A percentile compares a stretch with the other conserved stretches of the same genome.
Conservation (phyloP, 2,888 invertebrate species). For the Morinoia aosen region DNA sequence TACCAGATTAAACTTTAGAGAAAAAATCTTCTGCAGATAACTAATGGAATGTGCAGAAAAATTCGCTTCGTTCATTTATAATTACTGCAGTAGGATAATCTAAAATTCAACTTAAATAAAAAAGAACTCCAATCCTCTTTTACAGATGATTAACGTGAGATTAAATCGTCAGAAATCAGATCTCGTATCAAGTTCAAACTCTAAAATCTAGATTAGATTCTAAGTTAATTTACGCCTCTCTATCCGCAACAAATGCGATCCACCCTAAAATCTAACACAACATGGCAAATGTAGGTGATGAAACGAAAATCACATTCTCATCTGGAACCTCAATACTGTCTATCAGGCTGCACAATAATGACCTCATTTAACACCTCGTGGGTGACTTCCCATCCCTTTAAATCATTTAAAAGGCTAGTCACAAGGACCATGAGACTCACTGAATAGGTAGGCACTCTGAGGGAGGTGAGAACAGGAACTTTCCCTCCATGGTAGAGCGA, state of each 20-base stretch:
- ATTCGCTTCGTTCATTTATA: not conserved
- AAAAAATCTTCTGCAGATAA: not conserved
- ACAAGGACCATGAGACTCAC: not conserved
- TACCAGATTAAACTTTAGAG: no score
- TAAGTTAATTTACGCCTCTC: no score
- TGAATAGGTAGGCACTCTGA: not conserved
- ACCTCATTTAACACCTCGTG: not conserved
- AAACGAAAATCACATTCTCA: not conserved
- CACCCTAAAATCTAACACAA: no score
- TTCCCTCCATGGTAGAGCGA: conserved; percentile 22
- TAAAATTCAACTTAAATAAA: not conserved
- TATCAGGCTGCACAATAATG: not conserved
- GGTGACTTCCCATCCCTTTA: not conserved
- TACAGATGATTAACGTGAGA: not conserved
- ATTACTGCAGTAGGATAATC: not conserved
- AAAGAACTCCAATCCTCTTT: not conserved
- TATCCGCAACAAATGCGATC: no score
- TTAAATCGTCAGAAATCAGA: not conserved
- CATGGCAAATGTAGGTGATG: not conserved
- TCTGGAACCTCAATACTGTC: not conserved
- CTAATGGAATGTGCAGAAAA: not conserved
- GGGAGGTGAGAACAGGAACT: conserved; percentile 20
- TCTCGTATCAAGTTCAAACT: not conserved
- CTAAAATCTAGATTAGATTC: no score
- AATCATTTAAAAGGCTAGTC: not conserved